Base-by-base conservation (phyloP, 2,113 vertebrate species). In the Rafetus swinhoei region DNA sequence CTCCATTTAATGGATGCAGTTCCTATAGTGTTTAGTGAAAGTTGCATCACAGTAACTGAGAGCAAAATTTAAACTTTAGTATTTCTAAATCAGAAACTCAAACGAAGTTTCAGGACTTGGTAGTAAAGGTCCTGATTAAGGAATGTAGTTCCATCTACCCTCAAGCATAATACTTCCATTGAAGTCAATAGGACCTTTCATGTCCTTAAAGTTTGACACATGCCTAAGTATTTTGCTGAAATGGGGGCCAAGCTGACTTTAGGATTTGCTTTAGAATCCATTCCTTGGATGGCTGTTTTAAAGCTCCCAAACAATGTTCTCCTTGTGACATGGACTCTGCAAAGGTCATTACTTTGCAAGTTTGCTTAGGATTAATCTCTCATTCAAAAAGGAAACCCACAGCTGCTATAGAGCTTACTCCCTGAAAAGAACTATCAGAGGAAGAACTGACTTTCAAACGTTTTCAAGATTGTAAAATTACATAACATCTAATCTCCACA, bases 61-160 rank as follows among this genome's bases (percentile, higher is more conserved):
- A 56, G 84, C 29, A 81, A 25, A 50, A 94, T 89, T 74, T 91
- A 79, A 82, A 69, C 76, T 88, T 94, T 74, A 92, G 85, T 3
- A 1, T 93, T 88, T 32, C 52, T 88, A 92, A 14, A 16, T 90
- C 32, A 79, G 50, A 72, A 60, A 83, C 50, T 94, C 54, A 88
- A 86, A 93, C 86, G 18, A 95, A 6, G 90, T 90, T 82, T 92
- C 90, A 35, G 50, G 35, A 85, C 6, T 88, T 92, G 79, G 83
- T 92, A 79, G 79, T 39, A 86, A 94, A 83, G 79, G 27, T 52
- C 62, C 77, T 59, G 55, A 85, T 32, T 93, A 55, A 80, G 16
- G 79, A 93, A 86, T 60, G 24, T 79, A 91, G 59, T 93, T 96
- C n/a, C 94, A 25, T 21, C 65, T 86, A 54, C 2, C 3, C 16